Evolutionary conservation across 2,113 vertebrate species (phyloP), one percentile per base, ranked within the genome.

Genomic region (Stigmatopora argus): DNA sequence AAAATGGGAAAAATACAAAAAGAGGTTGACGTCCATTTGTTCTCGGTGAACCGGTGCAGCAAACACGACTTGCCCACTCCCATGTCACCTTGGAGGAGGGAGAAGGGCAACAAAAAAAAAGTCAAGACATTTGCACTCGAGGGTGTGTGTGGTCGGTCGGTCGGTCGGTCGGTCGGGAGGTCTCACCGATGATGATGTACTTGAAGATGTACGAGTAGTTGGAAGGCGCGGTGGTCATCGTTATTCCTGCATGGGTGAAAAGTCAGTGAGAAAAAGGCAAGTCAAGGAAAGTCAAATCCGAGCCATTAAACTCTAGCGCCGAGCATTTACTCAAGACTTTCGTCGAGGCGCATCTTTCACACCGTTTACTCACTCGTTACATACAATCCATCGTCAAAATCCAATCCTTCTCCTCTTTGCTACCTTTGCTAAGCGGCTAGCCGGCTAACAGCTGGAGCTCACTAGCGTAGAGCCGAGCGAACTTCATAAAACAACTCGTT

Each of bases 181-280:
- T 94, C 97, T 96, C 87, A 99, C 96, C 97, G 59, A 99, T 99
- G 84, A 99, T 99, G 92, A 99, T 99, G 92, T 99, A 99, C 85
- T 99, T 99, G 90, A 99, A 99, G 91, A 99, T 99, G 94, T 99
- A 99, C 77, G 96, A 98, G 82, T 99, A 98, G 93, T 99, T 99
- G 93, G 98, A 99, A 62, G 97, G 97, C 92, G 97, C 96, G n/a
- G 96, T 97, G 90, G 96, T 95, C 96, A 98, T 98, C 78, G 87
- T 94, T 94, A 94, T 93, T 94, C 94, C 59, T 60, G 10, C 5
- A 6, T 9, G 4, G 38, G 38, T 41, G 6, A 31, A 31, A 53
- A 21, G 26, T 31, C 26, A 31, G 31, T 56, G 7, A 31, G 26
- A 41, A 41, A 41, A 3, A 31, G 53, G 59, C 35, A n/a, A 44